phyloP scores from a whole-genome alignment of 2,797 vertebrate species.

The Loris lydekkerianus region DNA sequence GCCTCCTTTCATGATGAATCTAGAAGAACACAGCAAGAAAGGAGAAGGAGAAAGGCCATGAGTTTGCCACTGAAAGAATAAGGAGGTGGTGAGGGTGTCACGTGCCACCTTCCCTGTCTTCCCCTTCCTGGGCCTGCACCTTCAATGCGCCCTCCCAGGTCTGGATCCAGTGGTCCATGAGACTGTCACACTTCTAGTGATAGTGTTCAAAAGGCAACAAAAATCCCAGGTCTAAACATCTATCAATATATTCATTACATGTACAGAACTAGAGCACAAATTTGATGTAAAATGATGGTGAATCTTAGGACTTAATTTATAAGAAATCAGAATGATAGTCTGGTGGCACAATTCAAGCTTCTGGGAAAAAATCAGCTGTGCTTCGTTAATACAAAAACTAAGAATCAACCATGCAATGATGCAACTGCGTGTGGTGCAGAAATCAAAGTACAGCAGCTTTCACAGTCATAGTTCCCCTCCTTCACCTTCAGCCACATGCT shows the following conservation, averaged over 20 bases:
- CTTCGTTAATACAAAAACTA: background rate
- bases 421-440: background rate
- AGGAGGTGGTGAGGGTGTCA: background rate
- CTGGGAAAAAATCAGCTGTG: background rate
- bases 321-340: background rate
- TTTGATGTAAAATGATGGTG: background rate
- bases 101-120: background rate
- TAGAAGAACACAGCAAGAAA: background rate
- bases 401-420: background rate
- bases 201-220: background rate
- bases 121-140: background rate
- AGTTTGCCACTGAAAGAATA: background rate
- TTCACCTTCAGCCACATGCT: conserved; percentile 21
- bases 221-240: background rate
- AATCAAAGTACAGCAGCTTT: conserved; percentile 38
- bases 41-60: background rate
- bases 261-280: background rate
- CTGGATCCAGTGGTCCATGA: background rate
- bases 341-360: background rate
- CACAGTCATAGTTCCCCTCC: background rate
- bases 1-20: background rate
- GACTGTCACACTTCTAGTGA: background rate
- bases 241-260: background rate
- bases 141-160: background rate
- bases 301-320: conserved; percentile 22